Evolutionary conservation across 2,888 invertebrate species (phyloP).

Genomic region (Galerucella nymphaeae): DNA sequence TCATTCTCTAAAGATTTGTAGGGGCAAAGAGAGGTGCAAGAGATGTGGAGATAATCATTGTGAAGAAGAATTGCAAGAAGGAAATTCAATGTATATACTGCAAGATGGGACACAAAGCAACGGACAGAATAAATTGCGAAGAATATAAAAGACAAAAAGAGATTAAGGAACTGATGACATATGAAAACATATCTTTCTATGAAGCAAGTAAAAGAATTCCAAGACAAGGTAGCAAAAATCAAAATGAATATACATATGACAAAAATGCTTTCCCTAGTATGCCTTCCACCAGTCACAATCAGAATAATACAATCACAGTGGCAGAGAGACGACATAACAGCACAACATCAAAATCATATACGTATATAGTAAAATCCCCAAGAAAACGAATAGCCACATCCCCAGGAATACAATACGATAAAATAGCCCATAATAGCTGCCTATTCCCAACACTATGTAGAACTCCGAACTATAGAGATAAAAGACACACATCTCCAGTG

Average conservation of each 20-base stretch:
- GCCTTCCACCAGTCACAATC: neutral
- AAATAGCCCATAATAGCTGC: too few species aligned
- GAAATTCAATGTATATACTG: neutral
- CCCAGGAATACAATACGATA: too few species aligned
- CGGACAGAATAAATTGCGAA: neutral
- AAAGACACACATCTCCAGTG: too few species aligned
- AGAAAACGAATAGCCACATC: too few species aligned
- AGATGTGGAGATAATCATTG: constrained; percentile 5
- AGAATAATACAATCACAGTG: neutral
- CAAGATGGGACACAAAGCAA: neutral
- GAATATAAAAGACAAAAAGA: neutral
- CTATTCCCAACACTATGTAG: too few species aligned
- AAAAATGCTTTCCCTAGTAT: neutral
- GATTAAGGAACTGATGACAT: neutral
- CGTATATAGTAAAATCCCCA: too few species aligned
- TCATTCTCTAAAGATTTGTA: constrained; percentile 1
- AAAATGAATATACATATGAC: neutral
- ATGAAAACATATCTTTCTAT: constrained; percentile 12
- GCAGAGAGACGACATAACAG: neutral
- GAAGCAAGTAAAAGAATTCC: neutral
- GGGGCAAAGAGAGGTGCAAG: neutral
- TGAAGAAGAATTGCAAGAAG: neutral
- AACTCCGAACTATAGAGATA: too few species aligned
- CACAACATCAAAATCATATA: neutral
- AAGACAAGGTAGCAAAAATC: neutral